Evolutionary conservation across 23 tunicate genomes (phyloP), one percentile per base, ranked within the genome.

Genomic region (Clavelina lepadiformis): DNA sequence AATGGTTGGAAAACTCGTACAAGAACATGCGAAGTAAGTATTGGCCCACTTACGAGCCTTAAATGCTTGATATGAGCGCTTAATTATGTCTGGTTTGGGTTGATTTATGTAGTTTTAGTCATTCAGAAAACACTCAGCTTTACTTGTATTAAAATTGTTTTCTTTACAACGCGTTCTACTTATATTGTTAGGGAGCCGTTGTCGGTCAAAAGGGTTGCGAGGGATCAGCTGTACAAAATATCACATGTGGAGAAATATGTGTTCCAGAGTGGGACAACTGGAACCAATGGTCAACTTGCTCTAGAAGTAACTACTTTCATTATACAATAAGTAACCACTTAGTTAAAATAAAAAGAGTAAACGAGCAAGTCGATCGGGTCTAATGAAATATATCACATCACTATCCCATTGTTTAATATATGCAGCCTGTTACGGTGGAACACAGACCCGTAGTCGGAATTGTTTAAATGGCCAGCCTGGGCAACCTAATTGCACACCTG

Each of bases 381-480:
- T n/a, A n/a, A n/a, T n/a, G n/a, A n/a, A n/a, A n/a, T n/a, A n/a
- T n/a, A n/a, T n/a, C n/a, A n/a, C n/a, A n/a, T n/a, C n/a, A n/a
- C n/a, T n/a, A n/a, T n/a, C n/a, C n/a, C n/a, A n/a, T n/a, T n/a
- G n/a, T n/a, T n/a, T n/a, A n/a, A n/a, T n/a, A n/a, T 74, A n/a
- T 28, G 2, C 6, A 79, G 85, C 54, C 27, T 79, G 85, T 44
- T 49, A 76, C 46, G 85, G 85, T 5, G 85, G 85, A 28, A 23
- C 46, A 20, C 27, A 56, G n/a, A 33, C 33, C 5, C 72, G 85
- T 3, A 25, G 22, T 5, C 45, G 85, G 33, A 29, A 26, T 4
- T 79, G 85, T 34, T 5, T 51, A 3, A 76, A 70, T 1, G 85
- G 85, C 2, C 29, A 41, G 2, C 22, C 60, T 28, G 85, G 85